Conservation (phyloP, 1,140 invertebrate species). For the Bombus superbus region DNA sequence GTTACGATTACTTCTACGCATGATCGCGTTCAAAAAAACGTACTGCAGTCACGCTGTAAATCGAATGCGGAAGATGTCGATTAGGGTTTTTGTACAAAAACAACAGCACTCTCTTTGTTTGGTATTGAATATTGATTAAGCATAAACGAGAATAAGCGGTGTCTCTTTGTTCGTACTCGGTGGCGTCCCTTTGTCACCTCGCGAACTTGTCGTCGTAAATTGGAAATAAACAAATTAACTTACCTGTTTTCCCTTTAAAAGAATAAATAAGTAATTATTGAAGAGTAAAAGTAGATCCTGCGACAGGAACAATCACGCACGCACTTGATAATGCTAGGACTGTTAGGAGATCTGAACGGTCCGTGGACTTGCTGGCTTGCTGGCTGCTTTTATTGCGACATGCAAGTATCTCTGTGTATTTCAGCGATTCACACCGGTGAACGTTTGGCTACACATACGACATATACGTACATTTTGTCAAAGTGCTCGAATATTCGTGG, state of each 20-base stretch:
- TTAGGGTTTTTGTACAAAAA: neutral
- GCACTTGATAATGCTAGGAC: slow-evolving; percentile 38
- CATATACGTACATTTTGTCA: neutral
- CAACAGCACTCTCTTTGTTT: slow-evolving; percentile 24
- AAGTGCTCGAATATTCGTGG: slow-evolving; percentile 19
- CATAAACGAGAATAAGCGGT: neutral
- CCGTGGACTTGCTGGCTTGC: slow-evolving; percentile 58
- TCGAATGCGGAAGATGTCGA: slow-evolving; percentile 23
- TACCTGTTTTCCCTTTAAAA: slow-evolving; percentile 27
- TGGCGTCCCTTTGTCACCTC: slow-evolving; percentile 25
- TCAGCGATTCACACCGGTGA: slow-evolving; percentile 31
- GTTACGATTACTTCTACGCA: slow-evolving; percentile 43
- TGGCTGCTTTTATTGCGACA: slow-evolving; percentile 68
- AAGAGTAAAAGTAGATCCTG: slow-evolving; percentile 3
- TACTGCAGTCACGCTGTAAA: slow-evolving; percentile 36
- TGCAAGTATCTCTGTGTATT: slow-evolving; percentile 45
- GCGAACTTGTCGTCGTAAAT: neutral
- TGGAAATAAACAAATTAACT: neutral
- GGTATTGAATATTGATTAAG: neutral
- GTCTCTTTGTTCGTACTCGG: slow-evolving; percentile 31
- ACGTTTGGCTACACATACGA: slow-evolving; percentile 29
- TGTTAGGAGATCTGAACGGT: slow-evolving; percentile 52
- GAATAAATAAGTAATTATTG: slow-evolving; percentile 17
- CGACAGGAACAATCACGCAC: slow-evolving; percentile 30
- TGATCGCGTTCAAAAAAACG: slow-evolving; percentile 32